Evolutionary conservation across 2,888 invertebrate species (phyloP), one percentile per base, ranked within the genome.

Genomic region (Xiphydria camelus): DNA sequence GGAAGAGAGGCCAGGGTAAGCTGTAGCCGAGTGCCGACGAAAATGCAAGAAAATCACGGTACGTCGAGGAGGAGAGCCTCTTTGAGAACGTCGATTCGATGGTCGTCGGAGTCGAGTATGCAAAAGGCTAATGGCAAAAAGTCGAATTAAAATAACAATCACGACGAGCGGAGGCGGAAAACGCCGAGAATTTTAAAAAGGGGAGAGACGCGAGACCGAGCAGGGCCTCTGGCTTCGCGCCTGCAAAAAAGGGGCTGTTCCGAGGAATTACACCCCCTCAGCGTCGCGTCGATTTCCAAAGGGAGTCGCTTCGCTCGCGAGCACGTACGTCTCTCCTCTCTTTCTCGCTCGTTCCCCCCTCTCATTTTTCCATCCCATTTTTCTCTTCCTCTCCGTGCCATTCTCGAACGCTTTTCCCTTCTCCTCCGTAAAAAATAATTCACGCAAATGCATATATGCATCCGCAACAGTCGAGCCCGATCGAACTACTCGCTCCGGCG

Each of bases 51-150:
- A n/a, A n/a, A n/a, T n/a, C n/a, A n/a, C n/a, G n/a, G n/a, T n/a
- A n/a, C n/a, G n/a, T n/a, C n/a, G 9, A 22, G 10, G 7, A n/a
- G 23, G 35, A 40, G 18, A 25, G 10, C 31, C 14, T n/a, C n/a
- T n/a, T n/a, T n/a, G n/a, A n/a, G n/a, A n/a, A n/a, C n/a, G n/a
- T n/a, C n/a, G n/a, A n/a, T n/a, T n/a, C n/a, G n/a, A n/a, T n/a
- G n/a, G n/a, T n/a, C n/a, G n/a, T n/a, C 1, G 4, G 14, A 36
- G 17, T 38, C 47, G 57, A 59, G 57, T 61, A 55, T 57, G 55
- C 57, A 56, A 58, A 58, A 57, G 55, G 47, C 58, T 60, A 62
- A 67, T 65, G 53, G 58, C 51, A 56, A 59, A 47, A 54, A 56
- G 29, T 31, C 20, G 35, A 50, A 48, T 55, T 53, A 40, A 50